Evolutionary conservation across 2,797 vertebrate species (phyloP).

Genomic region (Spinibarbus caldwelli): DNA sequence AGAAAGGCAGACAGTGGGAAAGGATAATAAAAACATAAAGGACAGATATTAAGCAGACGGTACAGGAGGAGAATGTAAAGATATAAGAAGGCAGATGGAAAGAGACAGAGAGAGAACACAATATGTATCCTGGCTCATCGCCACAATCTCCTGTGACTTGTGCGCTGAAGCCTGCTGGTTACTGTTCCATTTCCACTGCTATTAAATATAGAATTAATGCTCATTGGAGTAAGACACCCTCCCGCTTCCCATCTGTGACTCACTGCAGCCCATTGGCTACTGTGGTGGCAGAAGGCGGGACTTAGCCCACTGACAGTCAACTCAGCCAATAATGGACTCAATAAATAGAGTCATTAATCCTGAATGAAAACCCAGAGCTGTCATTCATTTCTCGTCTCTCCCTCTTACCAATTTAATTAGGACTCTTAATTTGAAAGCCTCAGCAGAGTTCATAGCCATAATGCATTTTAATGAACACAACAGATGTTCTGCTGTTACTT

Average conservation of each 20-base stretch:
- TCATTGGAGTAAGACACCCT: conserved; percentile 63
- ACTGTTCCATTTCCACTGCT: conserved; percentile 67
- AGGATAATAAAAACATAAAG: conserved; percentile 64
- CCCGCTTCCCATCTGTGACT: conserved; percentile 50
- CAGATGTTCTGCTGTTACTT: conserved; percentile 83
- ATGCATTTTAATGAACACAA: conserved; percentile 83
- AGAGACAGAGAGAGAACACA: conserved; percentile 37
- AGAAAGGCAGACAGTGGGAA: conserved; percentile 58
- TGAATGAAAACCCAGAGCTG: conserved; percentile 66
- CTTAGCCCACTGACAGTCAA: conserved; percentile 53
- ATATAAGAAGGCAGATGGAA: conserved; percentile 39
- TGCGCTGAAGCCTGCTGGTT: conserved; percentile 72
- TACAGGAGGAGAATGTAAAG: conserved; percentile 52
- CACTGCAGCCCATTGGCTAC: conserved; percentile 33
- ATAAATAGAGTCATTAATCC: conserved; percentile 76
- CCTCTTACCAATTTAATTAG: conserved; percentile 82
- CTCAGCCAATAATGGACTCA: conserved; percentile 69
- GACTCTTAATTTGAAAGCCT: conserved; percentile 82
- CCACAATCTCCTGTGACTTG: conserved; percentile 72
- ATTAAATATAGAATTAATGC: conserved; percentile 75
- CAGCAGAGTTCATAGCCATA: conserved; percentile 75
- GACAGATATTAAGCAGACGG: conserved; percentile 57
- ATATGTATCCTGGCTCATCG: conserved; percentile 61
- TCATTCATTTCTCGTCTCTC: conserved; percentile 70
- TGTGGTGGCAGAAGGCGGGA: background rate